phyloP scores from a whole-genome alignment of 2,797 vertebrate species.

The Crocodylus rhombifer region DNA sequence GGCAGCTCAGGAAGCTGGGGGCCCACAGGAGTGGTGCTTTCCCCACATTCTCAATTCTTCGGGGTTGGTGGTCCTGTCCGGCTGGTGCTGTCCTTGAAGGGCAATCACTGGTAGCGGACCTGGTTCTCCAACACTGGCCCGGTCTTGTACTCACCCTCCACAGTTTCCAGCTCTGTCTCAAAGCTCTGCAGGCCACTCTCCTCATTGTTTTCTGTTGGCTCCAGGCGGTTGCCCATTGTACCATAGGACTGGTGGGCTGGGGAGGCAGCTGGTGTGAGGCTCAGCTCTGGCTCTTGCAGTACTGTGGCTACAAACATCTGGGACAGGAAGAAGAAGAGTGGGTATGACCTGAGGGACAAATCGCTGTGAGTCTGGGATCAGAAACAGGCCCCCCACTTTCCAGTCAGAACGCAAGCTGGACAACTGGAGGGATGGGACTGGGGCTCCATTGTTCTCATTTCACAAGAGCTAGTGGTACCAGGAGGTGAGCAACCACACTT shows the following conservation, averaged over 20 bases:
- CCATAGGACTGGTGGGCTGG: conserved; percentile 95
- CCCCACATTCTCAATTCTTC: not conserved
- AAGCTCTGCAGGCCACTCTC: conserved; percentile 81
- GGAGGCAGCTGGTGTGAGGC: conserved; percentile 92
- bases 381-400: not conserved
- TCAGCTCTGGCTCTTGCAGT: conserved; percentile 93
- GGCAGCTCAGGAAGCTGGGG: conserved; percentile 23
- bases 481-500: not conserved
- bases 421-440: not conserved
- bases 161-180: conserved; percentile 83
- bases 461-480: not conserved
- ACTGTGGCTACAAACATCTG: conserved; percentile 96
- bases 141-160: conserved; percentile 83
- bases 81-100: not conserved
- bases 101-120: conserved; percentile 86
- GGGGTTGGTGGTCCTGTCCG: not conserved
- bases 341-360: conserved; percentile 2
- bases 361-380: not conserved
- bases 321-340: not conserved
- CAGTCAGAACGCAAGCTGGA: not conserved
- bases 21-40: not conserved
- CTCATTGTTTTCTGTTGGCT: conserved; percentile 78
- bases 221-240: conserved; percentile 89
- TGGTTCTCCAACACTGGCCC: conserved; percentile 87
- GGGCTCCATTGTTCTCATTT: not conserved